Conservation (phyloP, 2,888 invertebrate species). For the Tridacna crocea region DNA sequence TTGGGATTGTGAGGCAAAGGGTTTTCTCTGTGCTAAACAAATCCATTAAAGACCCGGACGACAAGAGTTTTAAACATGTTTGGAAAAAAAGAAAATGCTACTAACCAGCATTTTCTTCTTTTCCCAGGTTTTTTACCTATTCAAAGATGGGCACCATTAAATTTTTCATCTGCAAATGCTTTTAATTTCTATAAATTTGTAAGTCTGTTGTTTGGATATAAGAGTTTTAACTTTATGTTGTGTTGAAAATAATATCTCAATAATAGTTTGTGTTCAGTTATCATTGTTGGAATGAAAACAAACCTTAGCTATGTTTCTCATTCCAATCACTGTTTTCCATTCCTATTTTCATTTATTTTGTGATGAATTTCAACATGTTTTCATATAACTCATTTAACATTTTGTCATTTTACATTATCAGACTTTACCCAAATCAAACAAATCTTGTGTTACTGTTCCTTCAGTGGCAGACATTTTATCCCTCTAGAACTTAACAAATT, state of each 20-base stretch:
- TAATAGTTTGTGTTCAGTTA: not conserved
- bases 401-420: too few species aligned
- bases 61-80: not conserved
- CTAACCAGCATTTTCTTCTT: slow-evolving; percentile 1
- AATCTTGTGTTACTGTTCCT: too few species aligned
- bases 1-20: too few species aligned
- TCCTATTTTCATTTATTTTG: not conserved
- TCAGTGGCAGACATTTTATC: too few species aligned
- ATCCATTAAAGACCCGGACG: not conserved
- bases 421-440: too few species aligned
- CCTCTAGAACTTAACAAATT: too few species aligned
- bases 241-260: slow-evolving; percentile 2
- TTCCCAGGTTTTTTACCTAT: not conserved
- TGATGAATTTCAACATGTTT: not conserved
- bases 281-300: not conserved
- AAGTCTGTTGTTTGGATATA: too few species aligned
- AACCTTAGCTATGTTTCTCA: not conserved
- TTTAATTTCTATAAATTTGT: too few species aligned
- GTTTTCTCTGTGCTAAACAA: too few species aligned
- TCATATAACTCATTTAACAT: not conserved
- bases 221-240: not conserved
- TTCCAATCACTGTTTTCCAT: not conserved
- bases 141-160: not conserved
- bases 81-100: not conserved
- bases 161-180: too few species aligned